phyloP scores from a whole-genome alignment of 1,140 invertebrate genomes.

The Matsumurasca onukii region DNA sequence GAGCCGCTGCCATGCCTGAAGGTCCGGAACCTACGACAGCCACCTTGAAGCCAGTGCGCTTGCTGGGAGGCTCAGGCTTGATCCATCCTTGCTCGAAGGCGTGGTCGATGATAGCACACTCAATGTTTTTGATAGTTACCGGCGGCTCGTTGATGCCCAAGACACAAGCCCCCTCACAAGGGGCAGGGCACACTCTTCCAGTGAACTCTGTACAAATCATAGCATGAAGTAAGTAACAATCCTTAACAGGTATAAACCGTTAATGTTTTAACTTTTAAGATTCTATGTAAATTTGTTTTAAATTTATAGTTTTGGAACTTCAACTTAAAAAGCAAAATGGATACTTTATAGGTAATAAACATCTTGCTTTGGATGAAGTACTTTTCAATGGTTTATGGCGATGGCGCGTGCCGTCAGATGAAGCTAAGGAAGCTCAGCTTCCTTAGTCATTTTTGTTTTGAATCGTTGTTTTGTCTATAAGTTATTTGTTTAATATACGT shows the following conservation, averaged over 20 bases:
- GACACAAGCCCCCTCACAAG: slow-evolving; percentile 98
- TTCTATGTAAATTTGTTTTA: neutral
- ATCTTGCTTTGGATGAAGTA: too few relatives aligned
- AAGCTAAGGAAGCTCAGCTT: too few relatives aligned
- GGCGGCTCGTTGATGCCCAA: slow-evolving; percentile 93
- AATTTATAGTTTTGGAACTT: neutral
- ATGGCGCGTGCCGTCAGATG: too few relatives aligned
- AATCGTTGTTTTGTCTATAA: too few relatives aligned
- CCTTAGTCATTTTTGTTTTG: too few relatives aligned
- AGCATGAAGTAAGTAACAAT: neutral
- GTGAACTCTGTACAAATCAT: slow-evolving; percentile 82
- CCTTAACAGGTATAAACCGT: too few relatives aligned
- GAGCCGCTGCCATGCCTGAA: slow-evolving; percentile 92
- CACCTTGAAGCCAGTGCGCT: slow-evolving; percentile 81
- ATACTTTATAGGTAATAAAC: neutral
- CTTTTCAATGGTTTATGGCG: too few relatives aligned
- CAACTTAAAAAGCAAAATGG: neutral
- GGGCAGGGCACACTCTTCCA: slow-evolving; percentile 96
- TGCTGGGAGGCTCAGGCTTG: slow-evolving; percentile 68
- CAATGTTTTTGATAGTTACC: slow-evolving; percentile 99
- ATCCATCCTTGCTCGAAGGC: slow-evolving; percentile 98
- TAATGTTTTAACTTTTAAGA: neutral
- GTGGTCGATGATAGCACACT: slow-evolving; percentile 98
- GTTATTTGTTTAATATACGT: too few relatives aligned
- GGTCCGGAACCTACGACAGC: slow-evolving; percentile 97